These are phyloP conservation scores for Gymnothorax reevesii DNA, from an alignment of 2,797 vertebrate species.

Conservation along the genomic window DNA sequence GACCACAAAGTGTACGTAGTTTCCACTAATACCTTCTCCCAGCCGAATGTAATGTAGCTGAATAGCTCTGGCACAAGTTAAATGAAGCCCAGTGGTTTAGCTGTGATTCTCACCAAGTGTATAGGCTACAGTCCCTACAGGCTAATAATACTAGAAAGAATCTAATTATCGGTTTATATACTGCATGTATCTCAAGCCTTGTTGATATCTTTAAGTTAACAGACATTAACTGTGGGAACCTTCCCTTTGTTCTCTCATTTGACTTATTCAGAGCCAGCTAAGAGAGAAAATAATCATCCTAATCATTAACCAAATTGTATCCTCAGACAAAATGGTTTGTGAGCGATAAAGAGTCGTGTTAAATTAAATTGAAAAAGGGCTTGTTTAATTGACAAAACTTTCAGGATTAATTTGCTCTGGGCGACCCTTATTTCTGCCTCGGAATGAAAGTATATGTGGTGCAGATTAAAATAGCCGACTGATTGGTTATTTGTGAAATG, in stretches of 20 bases:
- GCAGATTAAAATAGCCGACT: neutral
- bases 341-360: neutral
- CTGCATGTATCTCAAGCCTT: neutral
- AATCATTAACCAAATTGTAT: conserved; percentile 3
- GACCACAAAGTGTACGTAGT: no score
- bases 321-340: neutral
- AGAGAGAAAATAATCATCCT: neutral
- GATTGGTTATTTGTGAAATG: neutral
- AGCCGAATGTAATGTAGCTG: no score
- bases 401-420: neutral
- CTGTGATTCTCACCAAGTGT: no score
- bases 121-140: no score
- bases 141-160: no score
- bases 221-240: neutral
- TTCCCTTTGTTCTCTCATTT: neutral
- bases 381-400: neutral
- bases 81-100: no score
- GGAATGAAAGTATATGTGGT: neutral
- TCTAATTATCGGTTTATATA: no score
- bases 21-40: no score
- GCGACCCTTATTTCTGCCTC: neutral
- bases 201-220: neutral
- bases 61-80: no score
- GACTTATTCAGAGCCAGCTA: neutral
- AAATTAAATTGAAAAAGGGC: neutral